Evolutionary conservation across 64 coral and sea anemone species (phyloP).

Genomic region (Actinia equina): DNA sequence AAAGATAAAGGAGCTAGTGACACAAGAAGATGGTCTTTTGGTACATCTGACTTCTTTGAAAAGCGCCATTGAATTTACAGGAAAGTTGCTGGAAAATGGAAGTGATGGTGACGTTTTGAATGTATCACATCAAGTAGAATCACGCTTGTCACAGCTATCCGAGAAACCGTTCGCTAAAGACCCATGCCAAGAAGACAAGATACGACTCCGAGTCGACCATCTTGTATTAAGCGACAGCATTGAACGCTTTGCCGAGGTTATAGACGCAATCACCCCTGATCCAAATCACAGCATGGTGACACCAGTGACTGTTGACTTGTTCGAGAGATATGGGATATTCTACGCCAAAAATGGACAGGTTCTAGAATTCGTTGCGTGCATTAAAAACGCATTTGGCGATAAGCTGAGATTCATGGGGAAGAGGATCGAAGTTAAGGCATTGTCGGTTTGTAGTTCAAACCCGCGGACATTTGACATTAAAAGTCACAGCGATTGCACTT

Average conservation of each 20-base stretch:
- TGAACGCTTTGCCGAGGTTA: background rate
- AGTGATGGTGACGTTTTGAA: background rate
- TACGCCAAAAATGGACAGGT: background rate
- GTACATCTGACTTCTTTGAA: background rate
- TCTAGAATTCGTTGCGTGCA: background rate
- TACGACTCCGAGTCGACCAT: background rate
- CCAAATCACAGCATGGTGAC: background rate
- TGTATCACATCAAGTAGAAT: background rate
- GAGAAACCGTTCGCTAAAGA: background rate
- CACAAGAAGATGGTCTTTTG: background rate
- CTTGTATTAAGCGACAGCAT: background rate
- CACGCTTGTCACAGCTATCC: background rate
- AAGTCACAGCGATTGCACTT: background rate
- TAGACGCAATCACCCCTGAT: background rate
- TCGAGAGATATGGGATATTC: background rate
- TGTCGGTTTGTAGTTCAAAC: background rate
- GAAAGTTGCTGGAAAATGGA: background rate
- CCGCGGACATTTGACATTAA: background rate
- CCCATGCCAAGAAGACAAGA: constrained; percentile 4
- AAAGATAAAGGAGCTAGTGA: background rate
- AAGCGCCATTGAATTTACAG: constrained; percentile 1
- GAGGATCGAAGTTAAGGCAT: background rate
- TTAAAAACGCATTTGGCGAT: background rate
- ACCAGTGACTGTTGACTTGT: background rate
- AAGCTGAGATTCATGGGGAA: background rate